Base-by-base conservation (phyloP, 2,113 vertebrate genomes). In the Actinemys pallida region DNA sequence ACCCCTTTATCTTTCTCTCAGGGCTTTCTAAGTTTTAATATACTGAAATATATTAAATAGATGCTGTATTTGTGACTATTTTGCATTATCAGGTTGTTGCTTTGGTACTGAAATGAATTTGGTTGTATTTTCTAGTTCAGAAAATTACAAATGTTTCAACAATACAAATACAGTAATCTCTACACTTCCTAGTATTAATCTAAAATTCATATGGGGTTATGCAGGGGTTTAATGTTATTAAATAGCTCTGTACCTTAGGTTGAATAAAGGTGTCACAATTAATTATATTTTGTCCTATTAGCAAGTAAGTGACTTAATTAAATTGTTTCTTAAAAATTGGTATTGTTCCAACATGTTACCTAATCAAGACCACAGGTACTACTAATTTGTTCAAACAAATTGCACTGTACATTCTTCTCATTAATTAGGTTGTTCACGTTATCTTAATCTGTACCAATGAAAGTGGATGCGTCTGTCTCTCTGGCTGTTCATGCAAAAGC, bases 221-320 rank as follows among this genome's bases (percentile, higher is more conserved):
- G 57, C 53, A 47, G 52, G 6, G 72, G 53, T 54, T 87, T 92
- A 83, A 92, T 83, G 10, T 79, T 84, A 93, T 93, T 86, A 88
- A 88, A 49, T 49, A 84, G 4, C 5, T 84, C 27, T 2, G 0
- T 80, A 89, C 78, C 16, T 92, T 93, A 62, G 50, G 94, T 87
- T 94, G 89, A 96, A 87, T 90, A 97, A 87, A 39, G 27, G 62
- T 83, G 92, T n/a, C 87, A 93, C 45, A 90, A 86, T 92, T 93
- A 86, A 78, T 31, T 90, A 49, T 22, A 82, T 95, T 96, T 96
- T 88, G 52, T 86, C 72, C 13, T 81, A 84, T 86, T 95, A 69
- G 78, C 79, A 95, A 84, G 7, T 1, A 95, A 86, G 10, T 1
- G 0, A 89, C 52, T 96, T 83, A 87, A 97, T 86, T 75, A 90